phyloP scores from a whole-genome alignment of 2,888 invertebrate species.

The Lepidocyrtinus sp. region DNA sequence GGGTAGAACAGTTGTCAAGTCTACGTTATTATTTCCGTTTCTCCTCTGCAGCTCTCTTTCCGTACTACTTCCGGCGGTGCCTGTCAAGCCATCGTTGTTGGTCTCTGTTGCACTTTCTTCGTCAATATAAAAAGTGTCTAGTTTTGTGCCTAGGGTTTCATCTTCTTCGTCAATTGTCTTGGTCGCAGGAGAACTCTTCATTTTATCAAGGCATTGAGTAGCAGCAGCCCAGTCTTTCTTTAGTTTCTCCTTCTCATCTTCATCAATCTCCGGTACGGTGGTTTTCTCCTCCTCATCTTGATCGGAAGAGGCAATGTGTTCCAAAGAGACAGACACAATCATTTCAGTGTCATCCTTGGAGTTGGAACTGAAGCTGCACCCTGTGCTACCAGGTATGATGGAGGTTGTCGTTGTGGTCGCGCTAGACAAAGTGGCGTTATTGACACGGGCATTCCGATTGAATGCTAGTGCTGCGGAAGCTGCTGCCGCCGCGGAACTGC shows the following conservation, averaged over 20 bases:
- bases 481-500: conserved; percentile 40
- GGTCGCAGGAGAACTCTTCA: conserved; percentile 26
- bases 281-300: conserved; percentile 32
- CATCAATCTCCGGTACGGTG: conserved; percentile 7
- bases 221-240: conserved; percentile 63
- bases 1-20: conserved; percentile 50
- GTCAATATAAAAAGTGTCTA: conserved; percentile 46
- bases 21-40: conserved; percentile 65
- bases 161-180: conserved; percentile 20
- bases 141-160: conserved; percentile 43
- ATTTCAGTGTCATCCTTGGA: conserved; percentile 63
- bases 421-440: conserved; percentile 21
- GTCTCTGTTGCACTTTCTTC: conserved; percentile 48
- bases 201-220: conserved; percentile 44
- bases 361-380: conserved; percentile 56
- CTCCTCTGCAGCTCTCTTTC: conserved; percentile 45
- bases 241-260: conserved; percentile 52
- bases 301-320: conserved; percentile 53
- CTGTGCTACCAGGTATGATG: conserved; percentile 33
- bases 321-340: conserved; percentile 53
- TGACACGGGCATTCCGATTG: conserved; percentile 38
- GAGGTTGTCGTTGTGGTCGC: conserved; percentile 31
- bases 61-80: conserved; percentile 8
- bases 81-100: conserved; percentile 14
- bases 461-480: conserved; percentile 39